These are phyloP conservation scores for Pseudopipra pipra DNA, from an alignment of 2,113 vertebrate species.

Conservation along the genomic window DNA sequence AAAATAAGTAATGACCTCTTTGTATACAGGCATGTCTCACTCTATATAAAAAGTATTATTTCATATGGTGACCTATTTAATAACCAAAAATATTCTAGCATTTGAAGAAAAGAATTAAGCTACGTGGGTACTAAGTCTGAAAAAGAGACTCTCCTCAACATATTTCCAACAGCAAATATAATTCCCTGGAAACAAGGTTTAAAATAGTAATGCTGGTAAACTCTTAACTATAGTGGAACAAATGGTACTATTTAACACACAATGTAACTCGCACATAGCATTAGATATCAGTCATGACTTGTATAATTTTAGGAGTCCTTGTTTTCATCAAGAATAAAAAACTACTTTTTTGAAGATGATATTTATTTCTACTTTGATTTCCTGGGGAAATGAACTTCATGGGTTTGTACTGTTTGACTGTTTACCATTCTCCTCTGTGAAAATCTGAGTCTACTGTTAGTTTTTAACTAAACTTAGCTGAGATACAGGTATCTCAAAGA, in stretches of 20 bases:
- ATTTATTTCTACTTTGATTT: not conserved
- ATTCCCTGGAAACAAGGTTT: slow-evolving; percentile 12
- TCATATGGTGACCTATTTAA: not conserved
- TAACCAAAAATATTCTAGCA: not conserved
- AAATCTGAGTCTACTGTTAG: not conserved
- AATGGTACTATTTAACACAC: not conserved
- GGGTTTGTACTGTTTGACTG: not conserved
- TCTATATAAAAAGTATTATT: not conserved
- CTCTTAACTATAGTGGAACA: not conserved
- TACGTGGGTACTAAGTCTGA: not conserved
- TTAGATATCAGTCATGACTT: not conserved
- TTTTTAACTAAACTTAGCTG: not conserved
- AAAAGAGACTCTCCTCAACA: not conserved
- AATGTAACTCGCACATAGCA: not conserved
- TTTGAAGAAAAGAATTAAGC: not conserved
- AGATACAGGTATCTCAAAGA: not conserved
- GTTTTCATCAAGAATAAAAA: not conserved
- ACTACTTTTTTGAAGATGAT: not conserved
- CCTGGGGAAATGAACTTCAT: not conserved
- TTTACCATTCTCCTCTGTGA: not conserved
- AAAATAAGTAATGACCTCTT: not conserved
- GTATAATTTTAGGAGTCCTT: not conserved
- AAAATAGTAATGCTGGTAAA: not conserved
- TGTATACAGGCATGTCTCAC: not conserved
- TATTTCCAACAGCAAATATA: not conserved